A percentile compares a stretch with the other conserved stretches of the same genome.
Evolutionary conservation across 2,888 invertebrate species (phyloP).

Genomic region (Shargacucullia verbasci): DNA sequence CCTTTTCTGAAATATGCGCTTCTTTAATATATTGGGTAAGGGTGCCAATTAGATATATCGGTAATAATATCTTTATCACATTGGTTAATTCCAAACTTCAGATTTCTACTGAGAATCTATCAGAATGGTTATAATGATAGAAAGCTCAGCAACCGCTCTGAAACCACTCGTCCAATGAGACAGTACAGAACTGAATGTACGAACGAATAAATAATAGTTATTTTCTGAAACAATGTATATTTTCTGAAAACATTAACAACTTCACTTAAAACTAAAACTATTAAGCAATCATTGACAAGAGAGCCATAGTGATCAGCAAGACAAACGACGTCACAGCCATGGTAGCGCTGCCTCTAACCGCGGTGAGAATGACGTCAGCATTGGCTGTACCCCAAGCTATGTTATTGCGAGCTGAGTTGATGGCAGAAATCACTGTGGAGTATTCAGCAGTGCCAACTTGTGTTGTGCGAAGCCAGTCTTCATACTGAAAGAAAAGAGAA

Average conservation of each 20-base stretch:
- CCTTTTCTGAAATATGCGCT: too few relatives aligned
- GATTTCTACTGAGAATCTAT: too few relatives aligned
- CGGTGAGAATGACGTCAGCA: conserved; percentile 70
- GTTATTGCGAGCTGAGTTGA: conserved; percentile 72
- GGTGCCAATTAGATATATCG: too few relatives aligned
- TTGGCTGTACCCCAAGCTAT: conserved; percentile 78
- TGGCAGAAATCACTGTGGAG: conserved; percentile 67
- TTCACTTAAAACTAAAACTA: conserved; percentile 2
- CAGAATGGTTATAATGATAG: too few relatives aligned
- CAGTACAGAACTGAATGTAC: too few relatives aligned
- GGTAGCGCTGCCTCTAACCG: conserved; percentile 68
- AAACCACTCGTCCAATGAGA: too few relatives aligned
- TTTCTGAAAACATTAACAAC: not conserved
- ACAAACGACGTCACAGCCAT: conserved; percentile 61
- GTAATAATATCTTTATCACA: too few relatives aligned
- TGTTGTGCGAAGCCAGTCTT: conserved; percentile 73
- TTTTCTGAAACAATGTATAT: conserved; percentile 1
- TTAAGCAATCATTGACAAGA: conserved; percentile 52
- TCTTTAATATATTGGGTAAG: too few relatives aligned
- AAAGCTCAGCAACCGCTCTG: too few relatives aligned
- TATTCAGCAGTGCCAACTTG: conserved; percentile 69
- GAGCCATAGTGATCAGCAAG: conserved; percentile 55
- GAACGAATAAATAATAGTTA: not conserved
- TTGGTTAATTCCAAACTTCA: too few relatives aligned
- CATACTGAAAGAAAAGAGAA: conserved; percentile 67